Conservation (phyloP, 1,140 invertebrate species). For the Achroia grisella region DNA sequence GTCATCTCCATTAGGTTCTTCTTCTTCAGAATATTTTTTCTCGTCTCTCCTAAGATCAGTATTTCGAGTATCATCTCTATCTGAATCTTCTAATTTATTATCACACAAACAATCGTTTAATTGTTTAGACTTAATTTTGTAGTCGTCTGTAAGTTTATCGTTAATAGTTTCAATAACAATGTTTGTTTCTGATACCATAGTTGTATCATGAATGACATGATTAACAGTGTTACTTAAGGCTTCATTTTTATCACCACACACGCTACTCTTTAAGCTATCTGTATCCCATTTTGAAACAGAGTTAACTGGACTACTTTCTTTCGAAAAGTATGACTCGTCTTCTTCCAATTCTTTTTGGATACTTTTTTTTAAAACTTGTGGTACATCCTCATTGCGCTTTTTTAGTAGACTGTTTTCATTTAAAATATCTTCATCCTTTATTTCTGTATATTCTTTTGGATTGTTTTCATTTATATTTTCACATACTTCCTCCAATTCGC, state of each 20-base stretch:
- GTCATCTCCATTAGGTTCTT: too few species aligned
- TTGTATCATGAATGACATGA: not conserved
- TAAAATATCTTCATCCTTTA: too few species aligned
- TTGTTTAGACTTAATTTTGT: conserved; percentile 39
- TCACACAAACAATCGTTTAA: conserved; percentile 26
- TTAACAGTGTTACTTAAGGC: not conserved
- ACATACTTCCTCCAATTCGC: too few species aligned
- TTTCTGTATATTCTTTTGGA: too few species aligned
- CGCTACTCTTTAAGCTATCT: conserved; percentile 44
- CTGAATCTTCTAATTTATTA: not conserved
- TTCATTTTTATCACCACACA: conserved; percentile 18
- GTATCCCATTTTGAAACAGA: conserved; percentile 49
- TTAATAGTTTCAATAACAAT: not conserved
- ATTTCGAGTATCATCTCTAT: too few species aligned
- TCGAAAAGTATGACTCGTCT: conserved; percentile 56
- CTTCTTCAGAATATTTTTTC: too few species aligned
- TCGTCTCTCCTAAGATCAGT: too few species aligned
- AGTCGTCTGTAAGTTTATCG: conserved; percentile 50
- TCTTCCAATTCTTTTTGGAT: conserved; percentile 13
- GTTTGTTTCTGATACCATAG: too few species aligned
- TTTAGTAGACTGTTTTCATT: too few species aligned
- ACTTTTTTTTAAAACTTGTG: too few species aligned
- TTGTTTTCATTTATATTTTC: too few species aligned
- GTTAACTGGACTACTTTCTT: conserved; percentile 56
- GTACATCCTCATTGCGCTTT: too few species aligned